Conservation (phyloP, 2,888 invertebrate genomes). For the Tyria jacobaeae region DNA sequence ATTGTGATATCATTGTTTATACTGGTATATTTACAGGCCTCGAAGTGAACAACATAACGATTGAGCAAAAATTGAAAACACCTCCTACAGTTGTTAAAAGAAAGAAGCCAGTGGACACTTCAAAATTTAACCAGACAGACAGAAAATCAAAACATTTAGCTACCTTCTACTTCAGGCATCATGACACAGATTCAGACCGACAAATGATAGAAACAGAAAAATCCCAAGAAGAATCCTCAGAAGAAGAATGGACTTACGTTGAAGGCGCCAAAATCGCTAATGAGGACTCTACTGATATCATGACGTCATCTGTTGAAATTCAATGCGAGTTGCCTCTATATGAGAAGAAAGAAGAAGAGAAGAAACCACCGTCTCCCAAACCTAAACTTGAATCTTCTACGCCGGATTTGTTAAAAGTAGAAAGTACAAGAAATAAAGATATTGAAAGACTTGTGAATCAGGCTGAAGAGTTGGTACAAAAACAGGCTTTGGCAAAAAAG, state of each 20-base stretch:
- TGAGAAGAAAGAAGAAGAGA: constrained; percentile 61
- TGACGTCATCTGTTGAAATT: constrained; percentile 83
- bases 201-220: constrained; percentile 86
- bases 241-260: constrained; percentile 90
- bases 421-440: constrained; percentile 86
- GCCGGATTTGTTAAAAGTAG: constrained; percentile 79
- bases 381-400: constrained; percentile 75
- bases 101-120: constrained; percentile 85
- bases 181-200: constrained; percentile 94
- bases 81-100: constrained; percentile 83
- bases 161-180: constrained; percentile 94
- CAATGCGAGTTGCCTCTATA: constrained; percentile 79
- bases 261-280: constrained; percentile 77
- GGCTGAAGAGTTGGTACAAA: constrained; percentile 92
- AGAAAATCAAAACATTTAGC: constrained; percentile 93
- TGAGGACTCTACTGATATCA: constrained; percentile 81
- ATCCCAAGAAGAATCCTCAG: constrained; percentile 80
- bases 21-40: constrained; percentile 65
- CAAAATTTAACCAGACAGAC: constrained; percentile 90
- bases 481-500: constrained; percentile 84
- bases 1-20: constrained; percentile 9
- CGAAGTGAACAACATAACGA: constrained; percentile 59
- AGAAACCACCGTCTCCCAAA: constrained; percentile 65
- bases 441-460: constrained; percentile 92
- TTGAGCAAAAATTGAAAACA: constrained; percentile 69